These are phyloP conservation scores for Monopterus albus DNA, from an alignment of 2,113 vertebrate genomes.

Conservation along the genomic window DNA sequence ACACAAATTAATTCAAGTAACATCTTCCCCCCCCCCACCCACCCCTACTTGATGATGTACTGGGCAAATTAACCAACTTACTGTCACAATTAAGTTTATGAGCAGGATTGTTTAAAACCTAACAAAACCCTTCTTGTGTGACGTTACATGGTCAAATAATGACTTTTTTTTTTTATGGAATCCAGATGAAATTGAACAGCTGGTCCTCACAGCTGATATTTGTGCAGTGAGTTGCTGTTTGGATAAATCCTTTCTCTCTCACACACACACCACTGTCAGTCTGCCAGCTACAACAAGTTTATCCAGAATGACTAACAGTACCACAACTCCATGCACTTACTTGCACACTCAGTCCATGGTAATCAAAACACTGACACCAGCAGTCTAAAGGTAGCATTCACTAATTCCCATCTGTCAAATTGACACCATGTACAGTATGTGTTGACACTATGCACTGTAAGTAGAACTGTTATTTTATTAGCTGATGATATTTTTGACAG, in stretches of 20 bases:
- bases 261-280: neutral
- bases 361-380: neutral
- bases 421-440: neutral
- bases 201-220: slow-evolving; percentile 32
- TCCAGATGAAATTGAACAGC: slow-evolving; percentile 37
- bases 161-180: slow-evolving; percentile 24
- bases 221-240: neutral
- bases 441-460: neutral
- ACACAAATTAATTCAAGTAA: slow-evolving; percentile 14
- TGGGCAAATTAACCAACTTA: neutral
- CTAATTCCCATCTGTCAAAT: neutral
- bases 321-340: neutral
- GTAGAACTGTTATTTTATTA: neutral
- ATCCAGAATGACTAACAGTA: neutral
- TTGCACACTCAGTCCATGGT: neutral
- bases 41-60: neutral
- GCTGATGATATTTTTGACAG: neutral
- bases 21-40: too few species aligned
- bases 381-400: neutral
- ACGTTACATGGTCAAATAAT: slow-evolving; percentile 1
- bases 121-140: neutral
- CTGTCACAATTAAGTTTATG: neutral
- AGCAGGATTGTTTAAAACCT: neutral
- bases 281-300: neutral
- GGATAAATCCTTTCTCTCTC: neutral